Base-by-base conservation (phyloP, 2,888 invertebrate genomes). In the Yponomeuta plumbellus region DNA sequence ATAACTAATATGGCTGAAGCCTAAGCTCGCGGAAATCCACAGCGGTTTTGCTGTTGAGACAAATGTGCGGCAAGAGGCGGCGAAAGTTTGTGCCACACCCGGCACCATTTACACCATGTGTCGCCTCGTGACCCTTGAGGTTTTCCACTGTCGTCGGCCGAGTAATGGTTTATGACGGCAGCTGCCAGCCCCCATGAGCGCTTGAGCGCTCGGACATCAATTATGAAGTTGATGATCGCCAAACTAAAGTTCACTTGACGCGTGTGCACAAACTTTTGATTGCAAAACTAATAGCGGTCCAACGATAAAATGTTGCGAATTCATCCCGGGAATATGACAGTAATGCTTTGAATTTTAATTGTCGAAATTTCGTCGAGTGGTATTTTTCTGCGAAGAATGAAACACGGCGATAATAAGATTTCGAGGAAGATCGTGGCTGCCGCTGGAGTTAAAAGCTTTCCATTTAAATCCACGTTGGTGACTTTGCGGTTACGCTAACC, bases 71-170 rank as follows among this genome's bases (percentile, higher is more conserved):
- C 70, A 21, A 11, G 78, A 78, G 78, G 80, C 72, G 81, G 80
- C 74, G 74, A 81, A 84, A 86, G 80, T 86, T 86, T 80, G 71
- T 73, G 73, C 75, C 77, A 73, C 77, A 73, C 78, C 63, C 22
- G 22, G 78, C 79, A 84, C 85, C 81, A 82, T 85, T 85, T 78
- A 75, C 78, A 78, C 83, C 86, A 86, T 85, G 77, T 87, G 86
- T 77, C 80, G 81, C 80, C 71, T 83, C 79, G 76, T 79, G 81
- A 84, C 84, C 85, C 85, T 80, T 84, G 84, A 84, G 85, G 84
- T 83, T 83, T 81, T 80, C 79, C 72, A 76, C 76, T 79, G 82
- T 80, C 78, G 76, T 73, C 79, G 74, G 74, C 74, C 78, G 74
- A 80, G 83, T 85, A 86, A 86, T 84, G 81, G 82, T 79, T 75